Evolutionary conservation across 2,888 invertebrate genomes (phyloP), one percentile per base, ranked within the genome.

Genomic region (Acronicta aceris): DNA sequence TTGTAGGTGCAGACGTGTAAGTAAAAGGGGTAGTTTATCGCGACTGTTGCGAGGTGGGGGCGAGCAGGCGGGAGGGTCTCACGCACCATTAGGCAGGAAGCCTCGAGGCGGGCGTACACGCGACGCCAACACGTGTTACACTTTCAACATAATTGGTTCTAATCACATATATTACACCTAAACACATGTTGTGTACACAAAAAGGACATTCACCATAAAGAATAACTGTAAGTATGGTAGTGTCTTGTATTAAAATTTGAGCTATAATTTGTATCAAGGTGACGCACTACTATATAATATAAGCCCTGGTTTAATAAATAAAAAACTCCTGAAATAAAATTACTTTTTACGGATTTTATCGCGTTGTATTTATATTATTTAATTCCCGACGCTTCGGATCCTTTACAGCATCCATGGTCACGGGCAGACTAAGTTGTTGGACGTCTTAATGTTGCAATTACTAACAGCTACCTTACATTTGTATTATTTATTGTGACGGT

Each of bases 101-200:
- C 85, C 86, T 85, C 81, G 83, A 82, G 86, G 85, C 89, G 82
- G 80, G 78, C 75, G 85, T 81, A 86, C 92, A 91, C 90, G 90
- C 90, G 89, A 89, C 84, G 81, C 81, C 84, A 73, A 90, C 92
- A 92, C 89, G 89, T 92, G 91, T 89, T 91, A 91, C 89, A 90
- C 91, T 91, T 89, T 90, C 89, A 89, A 90, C 89, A 83, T 93
- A 93, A 93, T 92, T 92, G 89, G 88, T 89, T 89, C 89, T 92
- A 90, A 93, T 92, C 89, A 87, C 87, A 83, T 82, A 80, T 78
- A 81, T 81, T 81, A 80, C 76, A 69, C 50, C 53, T 43, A 53
- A 70, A 61, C 40, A 57, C 55, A 61, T 63, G 47, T 48, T 55
- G 41, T 53, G 49, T 73, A 42, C 36, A 65, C 49, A 54, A 49